phyloP scores from a whole-genome alignment of 2,113 vertebrate genomes.

The Periophthalmodon schlosseri region DNA sequence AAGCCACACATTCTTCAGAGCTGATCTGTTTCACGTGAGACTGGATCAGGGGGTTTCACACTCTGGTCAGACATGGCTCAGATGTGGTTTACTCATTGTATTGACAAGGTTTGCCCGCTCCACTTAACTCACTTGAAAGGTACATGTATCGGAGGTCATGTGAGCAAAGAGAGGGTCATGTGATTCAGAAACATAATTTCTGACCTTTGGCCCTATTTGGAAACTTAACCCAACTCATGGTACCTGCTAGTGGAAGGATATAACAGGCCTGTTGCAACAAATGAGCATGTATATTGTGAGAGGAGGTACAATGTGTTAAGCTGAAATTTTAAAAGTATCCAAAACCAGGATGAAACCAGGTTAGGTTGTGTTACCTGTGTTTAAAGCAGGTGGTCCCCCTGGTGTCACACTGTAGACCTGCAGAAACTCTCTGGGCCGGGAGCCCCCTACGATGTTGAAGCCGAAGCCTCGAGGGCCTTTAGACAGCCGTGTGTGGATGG shows the following conservation, averaged over 20 bases:
- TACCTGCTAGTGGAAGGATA: background rate
- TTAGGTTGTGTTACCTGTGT: constrained; percentile 49
- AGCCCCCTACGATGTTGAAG: constrained; percentile 82
- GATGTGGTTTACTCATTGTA: background rate
- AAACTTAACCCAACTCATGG: background rate
- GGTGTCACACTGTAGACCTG: constrained; percentile 83
- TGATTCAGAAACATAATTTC: background rate
- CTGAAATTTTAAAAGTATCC: background rate
- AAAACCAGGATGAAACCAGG: background rate
- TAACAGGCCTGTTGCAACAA: background rate
- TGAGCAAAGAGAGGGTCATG: constrained; percentile 1
- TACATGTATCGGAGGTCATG: background rate
- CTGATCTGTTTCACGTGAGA: constrained; percentile 39
- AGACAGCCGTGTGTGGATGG: constrained; percentile 78
- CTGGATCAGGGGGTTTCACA: background rate
- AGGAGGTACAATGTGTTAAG: background rate
- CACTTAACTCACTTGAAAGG: background rate
- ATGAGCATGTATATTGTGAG: background rate
- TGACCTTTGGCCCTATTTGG: background rate
- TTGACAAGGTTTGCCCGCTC: background rate
- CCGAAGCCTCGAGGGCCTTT: constrained; percentile 81
- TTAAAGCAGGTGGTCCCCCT: constrained; percentile 75
- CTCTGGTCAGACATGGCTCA: background rate
- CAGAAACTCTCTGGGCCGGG: constrained; percentile 77
- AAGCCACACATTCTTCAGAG: constrained; percentile 30